Conservation (phyloP, 2,113 vertebrate genomes). For the Promerops cafer region DNA sequence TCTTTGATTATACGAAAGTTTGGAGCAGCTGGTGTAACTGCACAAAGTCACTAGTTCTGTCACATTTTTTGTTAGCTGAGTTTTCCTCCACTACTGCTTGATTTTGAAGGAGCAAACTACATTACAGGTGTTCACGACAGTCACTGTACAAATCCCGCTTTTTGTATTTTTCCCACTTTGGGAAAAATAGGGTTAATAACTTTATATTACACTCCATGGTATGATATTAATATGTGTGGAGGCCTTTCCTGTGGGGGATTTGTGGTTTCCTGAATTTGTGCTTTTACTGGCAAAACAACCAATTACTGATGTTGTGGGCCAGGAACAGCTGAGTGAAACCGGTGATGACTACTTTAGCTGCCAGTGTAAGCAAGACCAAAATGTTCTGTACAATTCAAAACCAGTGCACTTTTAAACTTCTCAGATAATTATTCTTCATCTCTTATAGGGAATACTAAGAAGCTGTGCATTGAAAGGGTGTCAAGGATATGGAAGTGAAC, state of each 20-base stretch:
- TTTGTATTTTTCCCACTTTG: too few relatives aligned
- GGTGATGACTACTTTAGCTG: background rate
- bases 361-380: background rate
- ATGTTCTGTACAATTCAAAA: background rate
- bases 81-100: background rate
- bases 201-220: background rate
- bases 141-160: background rate
- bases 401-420: background rate
- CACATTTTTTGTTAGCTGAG: background rate
- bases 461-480: background rate
- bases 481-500: constrained; percentile 1
- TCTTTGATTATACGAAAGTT: background rate
- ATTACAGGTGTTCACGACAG: background rate
- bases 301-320: background rate
- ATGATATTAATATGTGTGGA: background rate
- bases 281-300: background rate
- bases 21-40: background rate
- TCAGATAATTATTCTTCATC: background rate
- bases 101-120: background rate
- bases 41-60: background rate
- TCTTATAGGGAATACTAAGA: background rate
- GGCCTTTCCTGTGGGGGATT: background rate
- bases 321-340: background rate
- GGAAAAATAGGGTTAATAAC: background rate
- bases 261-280: background rate